Evolutionary conservation across 2,113 vertebrate genomes (phyloP).

Genomic region (Setophaga coronata): DNA sequence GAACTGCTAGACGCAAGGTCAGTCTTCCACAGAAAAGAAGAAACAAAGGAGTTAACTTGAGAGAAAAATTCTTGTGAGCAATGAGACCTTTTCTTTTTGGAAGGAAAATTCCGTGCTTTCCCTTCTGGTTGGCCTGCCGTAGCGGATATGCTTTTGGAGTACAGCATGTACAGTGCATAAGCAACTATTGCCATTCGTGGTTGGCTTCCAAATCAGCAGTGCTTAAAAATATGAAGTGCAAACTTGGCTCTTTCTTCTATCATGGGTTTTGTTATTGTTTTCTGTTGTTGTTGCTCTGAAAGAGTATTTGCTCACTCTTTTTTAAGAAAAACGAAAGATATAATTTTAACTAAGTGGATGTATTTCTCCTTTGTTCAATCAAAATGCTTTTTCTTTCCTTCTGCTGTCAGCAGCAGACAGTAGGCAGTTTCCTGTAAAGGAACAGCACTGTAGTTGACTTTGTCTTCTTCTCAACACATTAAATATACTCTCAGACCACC

Average conservation of each 20-base stretch:
- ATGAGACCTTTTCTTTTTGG: constrained; percentile 17
- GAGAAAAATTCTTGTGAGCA: neutral
- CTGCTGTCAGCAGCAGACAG: neutral
- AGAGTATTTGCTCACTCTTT: neutral
- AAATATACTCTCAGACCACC: neutral
- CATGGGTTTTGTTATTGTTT: neutral
- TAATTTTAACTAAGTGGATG: neutral
- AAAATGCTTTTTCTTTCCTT: neutral
- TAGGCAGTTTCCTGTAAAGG: neutral
- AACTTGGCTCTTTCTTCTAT: neutral
- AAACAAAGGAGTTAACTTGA: neutral
- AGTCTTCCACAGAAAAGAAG: neutral
- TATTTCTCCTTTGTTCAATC: neutral
- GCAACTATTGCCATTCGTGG: constrained; percentile 9
- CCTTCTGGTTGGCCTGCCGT: neutral
- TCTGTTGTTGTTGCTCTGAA: neutral
- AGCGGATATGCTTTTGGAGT: neutral
- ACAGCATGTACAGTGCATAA: constrained; percentile 30
- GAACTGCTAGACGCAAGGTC: neutral
- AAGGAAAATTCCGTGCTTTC: constrained; percentile 29
- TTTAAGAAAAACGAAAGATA: accelerated
- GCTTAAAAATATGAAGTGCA: constrained; percentile 41
- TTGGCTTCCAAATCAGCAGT: constrained; percentile 45
- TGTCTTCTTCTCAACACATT: neutral
- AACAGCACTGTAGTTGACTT: neutral